A percentile compares a stretch with the other conserved stretches of the same genome.
These are phyloP conservation scores for Ashinkailepas kermadecensis DNA, from an alignment of 2,888 invertebrate genomes.

Conservation along the genomic window DNA sequence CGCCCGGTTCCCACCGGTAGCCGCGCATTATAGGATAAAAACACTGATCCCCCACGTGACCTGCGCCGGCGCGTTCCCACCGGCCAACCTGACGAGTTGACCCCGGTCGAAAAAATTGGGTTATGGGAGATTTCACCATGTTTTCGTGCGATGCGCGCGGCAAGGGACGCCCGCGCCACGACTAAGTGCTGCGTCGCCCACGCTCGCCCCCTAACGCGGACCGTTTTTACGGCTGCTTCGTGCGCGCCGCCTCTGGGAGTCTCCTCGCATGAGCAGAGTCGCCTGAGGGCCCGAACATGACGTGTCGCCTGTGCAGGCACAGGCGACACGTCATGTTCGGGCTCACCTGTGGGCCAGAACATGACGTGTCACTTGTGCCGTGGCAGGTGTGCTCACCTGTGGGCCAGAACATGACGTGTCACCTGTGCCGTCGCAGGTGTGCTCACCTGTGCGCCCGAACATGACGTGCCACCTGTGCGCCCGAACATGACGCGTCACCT, in stretches of 20 bases:
- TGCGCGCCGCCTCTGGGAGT: not conserved
- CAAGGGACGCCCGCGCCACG: not conserved
- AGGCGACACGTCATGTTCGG: no score
- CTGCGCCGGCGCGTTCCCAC: not conserved
- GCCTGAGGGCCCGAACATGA: no score
- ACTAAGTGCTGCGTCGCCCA: not conserved
- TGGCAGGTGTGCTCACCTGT: no score
- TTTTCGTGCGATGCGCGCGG: slow-evolving; percentile 18
- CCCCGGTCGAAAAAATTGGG: slow-evolving; percentile 13
- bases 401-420: no score
- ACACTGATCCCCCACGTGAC: slow-evolving; percentile 12
- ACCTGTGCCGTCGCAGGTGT: no score
- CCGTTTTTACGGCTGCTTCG: not conserved
- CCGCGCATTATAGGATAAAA: slow-evolving; percentile 19
- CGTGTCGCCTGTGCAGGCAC: no score
- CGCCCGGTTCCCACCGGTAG: slow-evolving; percentile 1
- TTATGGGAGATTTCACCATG: slow-evolving; percentile 21
- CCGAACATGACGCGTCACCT: no score
- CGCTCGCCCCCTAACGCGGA: not conserved
- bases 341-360: no score
- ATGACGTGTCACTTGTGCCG: no score
- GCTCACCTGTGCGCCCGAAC: no score
- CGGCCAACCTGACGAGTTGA: not conserved
- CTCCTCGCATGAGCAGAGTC: no score
- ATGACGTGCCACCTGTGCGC: no score